Evolutionary conservation across 2,888 invertebrate genomes (phyloP), one percentile per base, ranked within the genome.

Genomic region (Habrosyne pyritoides): DNA sequence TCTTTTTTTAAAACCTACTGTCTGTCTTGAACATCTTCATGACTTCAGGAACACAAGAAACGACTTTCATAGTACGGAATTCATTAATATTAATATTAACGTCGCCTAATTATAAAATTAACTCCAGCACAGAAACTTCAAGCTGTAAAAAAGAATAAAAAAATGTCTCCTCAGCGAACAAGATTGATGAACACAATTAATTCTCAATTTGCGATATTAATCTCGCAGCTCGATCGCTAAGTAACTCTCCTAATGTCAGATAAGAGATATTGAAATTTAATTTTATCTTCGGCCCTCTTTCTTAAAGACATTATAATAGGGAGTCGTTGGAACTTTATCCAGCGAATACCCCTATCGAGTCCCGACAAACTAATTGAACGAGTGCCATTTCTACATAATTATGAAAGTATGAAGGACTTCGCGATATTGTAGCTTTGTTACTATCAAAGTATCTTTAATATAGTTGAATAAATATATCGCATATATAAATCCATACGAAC

Each of bases 241-340:
- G 64, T 69, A 74, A 76, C 71, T 75, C 72, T 74, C 60, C 63
- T 66, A 75, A 73, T 71, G 75, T 76, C 75, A 70, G 77, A 76
- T 77, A 77, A 69, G 71, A 79, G 75, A 78, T 80, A 82, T 81
- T 79, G 78, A 84, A 85, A 81, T 79, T 77, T 71, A 80, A 82
- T 83, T 77, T 82, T 79, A 83, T 85, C 79, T 77, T 59, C 53
- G 61, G 65, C 67, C 74, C 61, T 58, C 66, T 57, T 73, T 66
- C 76, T 73, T 75, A 76, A 83, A 78, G 75, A 83, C 77, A 81
- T 84, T 81, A 77, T 81, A 83, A 85, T 82, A 75, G 79, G 49
- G 63, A 61, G 55, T 61, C 59, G 67, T 71, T 60, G 66, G 67
- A 80, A 83, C 73, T 82, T 81, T 71, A 70, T 75, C 71, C 61